A percentile compares a stretch with the other conserved stretches of the same genome.
Conservation (phyloP, 1,140 invertebrate genomes). For the Achroia grisella region DNA sequence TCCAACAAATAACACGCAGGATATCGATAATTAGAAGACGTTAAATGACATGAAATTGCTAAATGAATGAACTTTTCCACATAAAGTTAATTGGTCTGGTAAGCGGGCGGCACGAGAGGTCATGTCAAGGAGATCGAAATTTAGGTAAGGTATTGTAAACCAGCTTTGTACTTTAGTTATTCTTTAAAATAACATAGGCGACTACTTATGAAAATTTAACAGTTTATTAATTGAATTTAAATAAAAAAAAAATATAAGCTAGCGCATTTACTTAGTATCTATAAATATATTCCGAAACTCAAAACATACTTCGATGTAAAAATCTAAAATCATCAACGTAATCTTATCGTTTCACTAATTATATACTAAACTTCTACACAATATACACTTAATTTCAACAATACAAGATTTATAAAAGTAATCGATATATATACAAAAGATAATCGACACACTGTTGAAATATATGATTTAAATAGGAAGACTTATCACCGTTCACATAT, state of each 20-base stretch:
- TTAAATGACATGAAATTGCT: not conserved
- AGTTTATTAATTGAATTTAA: not conserved
- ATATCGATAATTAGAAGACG: not conserved
- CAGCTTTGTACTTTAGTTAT: too few species aligned
- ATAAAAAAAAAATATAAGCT: not conserved
- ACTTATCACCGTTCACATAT: not conserved
- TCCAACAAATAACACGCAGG: not conserved
- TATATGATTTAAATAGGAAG: slow-evolving; percentile 3
- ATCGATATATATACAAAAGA: not conserved
- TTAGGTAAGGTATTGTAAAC: not conserved
- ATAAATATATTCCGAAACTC: not conserved
- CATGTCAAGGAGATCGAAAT: not conserved
- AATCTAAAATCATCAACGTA: not conserved
- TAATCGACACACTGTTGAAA: slow-evolving; percentile 1
- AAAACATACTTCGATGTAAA: not conserved
- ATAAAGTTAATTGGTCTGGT: not conserved
- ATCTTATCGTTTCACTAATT: not conserved
- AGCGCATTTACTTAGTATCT: not conserved
- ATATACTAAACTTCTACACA: too few species aligned
- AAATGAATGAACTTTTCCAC: not conserved
- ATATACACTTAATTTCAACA: slow-evolving; percentile 4
- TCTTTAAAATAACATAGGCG: too few species aligned
- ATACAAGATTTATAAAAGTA: slow-evolving; percentile 4
- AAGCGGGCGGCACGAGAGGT: not conserved
- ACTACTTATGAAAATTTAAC: not conserved